Base-by-base conservation (phyloP, 2,888 invertebrate species). In the Thysanoteuthis rhombus region DNA sequence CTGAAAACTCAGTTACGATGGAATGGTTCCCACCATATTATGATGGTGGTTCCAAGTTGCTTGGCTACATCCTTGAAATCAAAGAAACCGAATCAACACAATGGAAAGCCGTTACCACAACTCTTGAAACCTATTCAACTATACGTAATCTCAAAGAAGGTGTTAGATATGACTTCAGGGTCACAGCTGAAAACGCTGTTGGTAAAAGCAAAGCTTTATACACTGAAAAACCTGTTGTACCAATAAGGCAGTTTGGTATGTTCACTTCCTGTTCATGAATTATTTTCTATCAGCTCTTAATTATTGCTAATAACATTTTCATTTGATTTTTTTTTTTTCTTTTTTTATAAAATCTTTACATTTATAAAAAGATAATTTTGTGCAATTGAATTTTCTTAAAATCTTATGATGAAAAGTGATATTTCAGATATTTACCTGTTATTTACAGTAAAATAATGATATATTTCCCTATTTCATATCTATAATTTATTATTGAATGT, bases 111-210 rank as follows among this genome's bases (percentile, higher is more conserved):
- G 92, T 95, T 92, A 95, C 95, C 45, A 95, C 95, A 58, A 94
- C 95, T n/a, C 95, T 95, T 42, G 94, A 94, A 36, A 94, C 93
- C 39, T 94, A 89, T 1, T 94, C 93, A 32, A 93, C 93, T 4
- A 93, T 95, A 42, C 94, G 95, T 45, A 95, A 95, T 92, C 97
- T 99, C 38, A 98, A 98, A 52, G 99, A 99, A 97, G 99, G 99
- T 93, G 98, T 99, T 97, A 98, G 98, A 0, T 99, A 99, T 96
- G 98, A 98, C 96, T 99, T 99, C 98, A 98, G 99, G 45, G 98
- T 99, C 0, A 97, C 98, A 93, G 99, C 98, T 28, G 98, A 98
- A 42, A 99, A 99, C 97, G 98, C 98, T 95, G 99, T 99, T 2
- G 99, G 99, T 2, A 98, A 98, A 0, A 98, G 96, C 38, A 95